Conservation (phyloP, 2,113 vertebrate genomes). For the Dicaeum eximium region DNA sequence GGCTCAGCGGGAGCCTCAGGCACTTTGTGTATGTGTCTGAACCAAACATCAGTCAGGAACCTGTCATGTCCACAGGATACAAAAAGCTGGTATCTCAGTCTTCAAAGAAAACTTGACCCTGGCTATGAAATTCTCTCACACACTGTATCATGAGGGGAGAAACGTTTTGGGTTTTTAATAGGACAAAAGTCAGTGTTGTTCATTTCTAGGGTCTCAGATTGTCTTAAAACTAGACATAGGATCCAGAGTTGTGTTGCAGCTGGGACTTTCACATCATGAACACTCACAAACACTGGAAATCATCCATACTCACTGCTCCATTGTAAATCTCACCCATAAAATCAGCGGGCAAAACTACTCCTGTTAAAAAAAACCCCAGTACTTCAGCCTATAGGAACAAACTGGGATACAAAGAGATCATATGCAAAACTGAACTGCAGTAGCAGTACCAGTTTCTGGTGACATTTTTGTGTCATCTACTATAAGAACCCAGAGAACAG, state of each 20-base stretch:
- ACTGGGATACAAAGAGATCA: neutral
- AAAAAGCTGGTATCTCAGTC: constrained; percentile 23
- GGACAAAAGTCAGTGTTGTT: neutral
- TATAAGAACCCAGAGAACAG: neutral
- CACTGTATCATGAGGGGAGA: neutral
- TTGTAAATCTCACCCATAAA: neutral
- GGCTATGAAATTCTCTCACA: neutral
- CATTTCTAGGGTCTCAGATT: neutral
- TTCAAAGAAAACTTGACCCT: neutral
- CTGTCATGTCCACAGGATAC: neutral
- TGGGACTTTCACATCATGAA: neutral
- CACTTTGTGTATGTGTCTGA: constrained; percentile 36
- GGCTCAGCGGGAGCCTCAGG: neutral
- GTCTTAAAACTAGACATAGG: neutral
- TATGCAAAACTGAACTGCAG: neutral
- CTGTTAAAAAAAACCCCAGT: neutral
- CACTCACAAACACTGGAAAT: neutral
- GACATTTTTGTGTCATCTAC: neutral
- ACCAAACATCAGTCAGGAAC: constrained; percentile 52
- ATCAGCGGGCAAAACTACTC: neutral
- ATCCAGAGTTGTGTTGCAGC: neutral
- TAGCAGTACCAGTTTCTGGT: neutral
- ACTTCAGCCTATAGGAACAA: neutral
- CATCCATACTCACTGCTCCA: neutral
- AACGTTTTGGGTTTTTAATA: neutral